A percentile compares a stretch with the other conserved stretches of the same genome.
Conservation (phyloP, 2,888 invertebrate genomes). For the Dinocampus coccinellae region DNA sequence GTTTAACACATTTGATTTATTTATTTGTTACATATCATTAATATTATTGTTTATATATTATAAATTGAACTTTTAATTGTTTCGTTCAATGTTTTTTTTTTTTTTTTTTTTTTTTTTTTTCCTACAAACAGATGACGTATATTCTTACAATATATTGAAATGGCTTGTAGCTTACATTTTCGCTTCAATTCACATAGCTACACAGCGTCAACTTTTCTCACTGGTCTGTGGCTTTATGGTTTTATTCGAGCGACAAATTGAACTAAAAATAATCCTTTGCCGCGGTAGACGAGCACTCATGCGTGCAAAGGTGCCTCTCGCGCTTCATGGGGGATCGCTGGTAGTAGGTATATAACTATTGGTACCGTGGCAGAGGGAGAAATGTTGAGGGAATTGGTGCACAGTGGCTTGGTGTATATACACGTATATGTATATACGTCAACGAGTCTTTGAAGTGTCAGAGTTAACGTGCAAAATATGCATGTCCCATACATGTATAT, state of each 20-base stretch:
- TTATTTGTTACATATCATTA: neutral
- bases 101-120: neutral
- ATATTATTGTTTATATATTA: neutral
- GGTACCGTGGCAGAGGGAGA: slow-evolving; percentile 12
- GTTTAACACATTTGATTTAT: neutral
- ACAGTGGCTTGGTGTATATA: slow-evolving; percentile 8
- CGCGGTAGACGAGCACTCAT: slow-evolving; percentile 58
- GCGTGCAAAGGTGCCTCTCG: slow-evolving; percentile 51
- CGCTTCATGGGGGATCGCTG: slow-evolving; percentile 31
- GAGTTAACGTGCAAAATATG: slow-evolving; percentile 28
- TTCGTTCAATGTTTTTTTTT: too few relatives aligned
- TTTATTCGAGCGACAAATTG: slow-evolving; percentile 65
- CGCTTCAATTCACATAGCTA: neutral
- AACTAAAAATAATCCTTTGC: slow-evolving; percentile 68
- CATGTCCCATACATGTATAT: slow-evolving; percentile 19
- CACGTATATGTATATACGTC: neutral
- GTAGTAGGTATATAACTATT: slow-evolving; percentile 7
- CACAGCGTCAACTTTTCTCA: slow-evolving; percentile 8
- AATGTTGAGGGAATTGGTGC: slow-evolving; percentile 23
- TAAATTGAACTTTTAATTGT: too few relatives aligned
- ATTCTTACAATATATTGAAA: neutral
- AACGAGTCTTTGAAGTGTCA: slow-evolving; percentile 35
- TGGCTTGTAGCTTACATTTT: neutral
- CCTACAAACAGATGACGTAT: neutral
- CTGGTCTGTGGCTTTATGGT: slow-evolving; percentile 55